Base-by-base conservation (phyloP, 1,140 invertebrate species). In the Drosophila kurseongensis region DNA sequence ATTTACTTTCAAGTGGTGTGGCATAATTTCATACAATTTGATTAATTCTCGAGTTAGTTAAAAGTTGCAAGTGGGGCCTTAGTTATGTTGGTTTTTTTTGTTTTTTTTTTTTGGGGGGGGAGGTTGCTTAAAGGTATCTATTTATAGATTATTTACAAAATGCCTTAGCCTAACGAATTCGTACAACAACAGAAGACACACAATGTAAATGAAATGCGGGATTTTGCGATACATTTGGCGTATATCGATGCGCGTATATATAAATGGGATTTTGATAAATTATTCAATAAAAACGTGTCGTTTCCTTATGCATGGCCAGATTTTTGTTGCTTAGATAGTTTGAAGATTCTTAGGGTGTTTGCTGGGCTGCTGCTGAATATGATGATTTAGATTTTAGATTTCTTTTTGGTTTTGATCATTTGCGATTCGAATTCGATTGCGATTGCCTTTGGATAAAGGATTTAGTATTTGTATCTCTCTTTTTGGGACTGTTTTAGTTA, bases 11-110 rank as follows among this genome's bases (percentile, higher is more conserved):
- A 74, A 74, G 63, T 79, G 69, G 67, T 88, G 76, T 89, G 81
- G 76, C 76, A 89, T 78, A 78, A 78, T 78, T 78, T 78, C 75
- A 78, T 89, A 88, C 83, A 88, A 89, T 89, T 88, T 88, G 83
- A 89, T 88, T 88, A 86, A 86, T 86, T 86, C 83, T 86, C 83
- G 60, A 88, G 83, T 86, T 86, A 83, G 83, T 88, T 86, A 78
- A 86, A 86, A 86, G 51, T 67, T 74, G 48, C 48, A 66, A 36
- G 23, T 32, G 48, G 47, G 66, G 18, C 38, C 35, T 67, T 54
- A 69, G 62, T 68, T 56, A 47, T 14, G 29, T 18, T 44, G 27
- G 32, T 58, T 58, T 32, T 32, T 45, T 12, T 54, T 36, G 29
- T 27, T 44, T 59, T 47, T 63, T 50, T 41, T 58, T 54, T 66